A percentile compares a stretch with the other conserved stretches of the same genome.
phyloP scores from a whole-genome alignment of 2,888 invertebrate species.

The Pristionchus mayeri region DNA sequence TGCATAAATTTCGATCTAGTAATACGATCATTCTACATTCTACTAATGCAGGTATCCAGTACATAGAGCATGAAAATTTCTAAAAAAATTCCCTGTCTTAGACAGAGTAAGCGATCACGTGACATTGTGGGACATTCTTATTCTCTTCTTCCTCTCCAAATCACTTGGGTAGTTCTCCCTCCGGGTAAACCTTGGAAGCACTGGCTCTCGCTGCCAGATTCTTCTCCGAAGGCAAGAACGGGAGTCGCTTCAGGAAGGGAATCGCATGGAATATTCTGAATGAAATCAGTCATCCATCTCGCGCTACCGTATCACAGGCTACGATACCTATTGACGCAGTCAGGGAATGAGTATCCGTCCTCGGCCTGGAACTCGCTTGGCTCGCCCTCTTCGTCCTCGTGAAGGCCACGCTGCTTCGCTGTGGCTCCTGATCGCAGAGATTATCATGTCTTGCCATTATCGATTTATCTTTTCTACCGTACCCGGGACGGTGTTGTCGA shows the following conservation, averaged over 20 bases:
- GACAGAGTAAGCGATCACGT: too few relatives aligned
- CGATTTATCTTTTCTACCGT: not conserved
- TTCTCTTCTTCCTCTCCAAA: not conserved
- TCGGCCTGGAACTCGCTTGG: constrained; percentile 32
- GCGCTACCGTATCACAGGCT: not conserved
- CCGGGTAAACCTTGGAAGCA: not conserved
- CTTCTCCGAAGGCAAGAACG: constrained; percentile 45
- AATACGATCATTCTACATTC: too few relatives aligned
- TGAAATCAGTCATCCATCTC: not conserved
- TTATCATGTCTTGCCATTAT: not conserved
- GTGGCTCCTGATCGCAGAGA: constrained; percentile 61
- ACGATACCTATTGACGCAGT: constrained; percentile 43
- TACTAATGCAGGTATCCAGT: too few relatives aligned
- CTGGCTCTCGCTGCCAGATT: not conserved
- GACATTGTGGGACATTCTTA: too few relatives aligned
- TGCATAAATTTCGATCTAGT: too few relatives aligned
- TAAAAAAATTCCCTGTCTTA: too few relatives aligned
- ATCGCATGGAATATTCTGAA: constrained; percentile 36
- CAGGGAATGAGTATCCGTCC: constrained; percentile 54
- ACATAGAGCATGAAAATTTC: too few relatives aligned
- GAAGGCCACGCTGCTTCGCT: constrained; percentile 64
- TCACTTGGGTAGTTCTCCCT: not conserved
- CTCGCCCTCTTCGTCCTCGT: constrained; percentile 44
- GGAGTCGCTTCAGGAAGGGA: constrained; percentile 19
- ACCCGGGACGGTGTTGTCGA: constrained; percentile 76